Evolutionary conservation across 92 coral and sea anemone genomes (phyloP).

Genomic region (Phenganax subtilis): DNA sequence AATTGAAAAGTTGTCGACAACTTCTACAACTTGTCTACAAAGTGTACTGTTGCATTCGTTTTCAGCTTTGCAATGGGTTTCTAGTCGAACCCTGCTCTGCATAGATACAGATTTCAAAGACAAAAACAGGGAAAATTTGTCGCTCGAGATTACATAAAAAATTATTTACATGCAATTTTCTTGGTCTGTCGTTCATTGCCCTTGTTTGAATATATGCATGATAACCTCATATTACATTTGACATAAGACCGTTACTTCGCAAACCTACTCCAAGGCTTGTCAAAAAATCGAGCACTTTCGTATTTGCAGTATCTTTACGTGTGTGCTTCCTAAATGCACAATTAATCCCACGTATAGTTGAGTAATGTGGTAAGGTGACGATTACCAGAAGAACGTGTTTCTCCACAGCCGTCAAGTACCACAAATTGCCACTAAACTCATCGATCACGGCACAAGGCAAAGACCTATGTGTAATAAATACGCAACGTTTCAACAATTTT

Average conservation of each 20-base stretch:
- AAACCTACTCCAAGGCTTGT: neutral
- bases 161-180: neutral
- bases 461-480: conserved; percentile 12
- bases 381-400: neutral
- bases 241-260: neutral
- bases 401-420: conserved; percentile 1
- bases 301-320: neutral
- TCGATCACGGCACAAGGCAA: conserved; percentile 16
- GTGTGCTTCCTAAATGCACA: neutral
- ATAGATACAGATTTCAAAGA: neutral
- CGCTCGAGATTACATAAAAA: neutral
- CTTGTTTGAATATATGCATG: neutral
- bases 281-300: neutral
- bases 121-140: neutral
- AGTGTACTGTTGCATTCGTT: neutral
- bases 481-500: conserved; percentile 7
- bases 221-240: neutral
- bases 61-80: neutral
- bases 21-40: no score
- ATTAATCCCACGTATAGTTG: neutral
- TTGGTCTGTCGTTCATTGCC: neutral
- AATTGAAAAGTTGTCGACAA: no score
- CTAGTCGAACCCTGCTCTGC: neutral
- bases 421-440: conserved; percentile 5
- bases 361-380: neutral